Evolutionary conservation across 2,797 vertebrate genomes (phyloP), one percentile per base, ranked within the genome.

Genomic region (Phalloptychus januarius): DNA sequence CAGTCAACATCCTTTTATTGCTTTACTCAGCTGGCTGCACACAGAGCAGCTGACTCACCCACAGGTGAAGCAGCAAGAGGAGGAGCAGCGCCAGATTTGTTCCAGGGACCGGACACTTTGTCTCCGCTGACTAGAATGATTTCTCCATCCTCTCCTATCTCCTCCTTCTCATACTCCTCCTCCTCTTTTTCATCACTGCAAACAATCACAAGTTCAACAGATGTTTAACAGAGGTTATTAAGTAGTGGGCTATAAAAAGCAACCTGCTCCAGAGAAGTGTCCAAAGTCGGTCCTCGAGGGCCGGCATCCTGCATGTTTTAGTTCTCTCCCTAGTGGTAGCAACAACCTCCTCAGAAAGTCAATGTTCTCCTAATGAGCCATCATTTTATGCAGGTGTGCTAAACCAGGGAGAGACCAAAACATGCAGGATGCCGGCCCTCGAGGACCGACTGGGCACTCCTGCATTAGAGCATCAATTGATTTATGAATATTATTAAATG

Each of bases 131-230:
- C 93, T 75, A 96, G 89, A 76, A 96, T 95, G 84, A 98, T 97
- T 92, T 99, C 98, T 86, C 97, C 98, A 8, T 95, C 97, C 79
- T 97, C 97, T 7, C 97, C 96, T 0, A 97, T 94, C 88, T 99
- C 98, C 92, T 99, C 98, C 82, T 97, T 98, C 84, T 99, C 98
- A 78, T 95, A 96, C 36, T 98, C 98, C 20, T 99, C 98, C 78
- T 98, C 98, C 78, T 99, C 98, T 80, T 95, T 98, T 94, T 99
- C 98, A 79, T 99, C 98, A 31, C 90, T 93, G 77, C 38, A 75
- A 80, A 82, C 25, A 82, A 67, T 1, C 42, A 75, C 44, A 80
- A 33, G 31, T 52, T n/a, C 45, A 73, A 12, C 45, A 73, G 13
- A 36, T 1, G 11, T 1, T 15, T 67, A 42, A 42, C 3, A 13